Evolutionary conservation across 2,113 vertebrate genomes (phyloP).

Genomic region (Atherinomorus stipes): DNA sequence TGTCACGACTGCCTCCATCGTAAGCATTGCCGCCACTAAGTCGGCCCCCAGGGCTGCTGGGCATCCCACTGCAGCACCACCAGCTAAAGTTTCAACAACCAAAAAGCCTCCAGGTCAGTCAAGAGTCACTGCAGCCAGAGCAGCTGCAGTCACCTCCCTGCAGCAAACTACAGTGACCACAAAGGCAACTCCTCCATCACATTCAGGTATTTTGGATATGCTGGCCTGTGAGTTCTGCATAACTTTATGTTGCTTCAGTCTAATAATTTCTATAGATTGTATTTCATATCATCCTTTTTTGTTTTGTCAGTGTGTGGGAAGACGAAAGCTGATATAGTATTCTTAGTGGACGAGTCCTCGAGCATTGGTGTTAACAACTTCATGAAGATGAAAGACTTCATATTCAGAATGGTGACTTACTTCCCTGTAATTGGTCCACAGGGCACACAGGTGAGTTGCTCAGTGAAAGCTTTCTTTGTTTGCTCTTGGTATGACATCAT

Average conservation of each 20-base stretch:
- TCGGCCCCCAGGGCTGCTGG: constrained; percentile 39
- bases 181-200: constrained; percentile 44
- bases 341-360: constrained; percentile 92
- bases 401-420: constrained; percentile 88
- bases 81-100: constrained; percentile 31
- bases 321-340: constrained; percentile 87
- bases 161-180: constrained; percentile 18
- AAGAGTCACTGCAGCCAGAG: constrained; percentile 47
- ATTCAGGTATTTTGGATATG: constrained; percentile 62
- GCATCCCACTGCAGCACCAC: constrained; percentile 36
- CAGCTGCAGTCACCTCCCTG: constrained; percentile 14
- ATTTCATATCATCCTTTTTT: constrained; percentile 7
- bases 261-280: neutral
- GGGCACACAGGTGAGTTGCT: constrained; percentile 83
- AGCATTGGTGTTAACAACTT: constrained; percentile 91
- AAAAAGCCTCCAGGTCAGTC: constrained; percentile 53
- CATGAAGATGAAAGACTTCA: constrained; percentile 89
- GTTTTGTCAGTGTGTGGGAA: constrained; percentile 85
- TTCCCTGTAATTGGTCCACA: constrained; percentile 88
- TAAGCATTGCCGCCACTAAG: constrained; percentile 3
- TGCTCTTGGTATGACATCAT: neutral
- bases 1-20: constrained; percentile 25
- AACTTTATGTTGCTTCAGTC: neutral
- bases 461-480: neutral
- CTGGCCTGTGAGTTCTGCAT: neutral